These are phyloP conservation scores for Prosapia bicincta DNA, from an alignment of 2,888 invertebrate genomes.

Conservation along the genomic window DNA sequence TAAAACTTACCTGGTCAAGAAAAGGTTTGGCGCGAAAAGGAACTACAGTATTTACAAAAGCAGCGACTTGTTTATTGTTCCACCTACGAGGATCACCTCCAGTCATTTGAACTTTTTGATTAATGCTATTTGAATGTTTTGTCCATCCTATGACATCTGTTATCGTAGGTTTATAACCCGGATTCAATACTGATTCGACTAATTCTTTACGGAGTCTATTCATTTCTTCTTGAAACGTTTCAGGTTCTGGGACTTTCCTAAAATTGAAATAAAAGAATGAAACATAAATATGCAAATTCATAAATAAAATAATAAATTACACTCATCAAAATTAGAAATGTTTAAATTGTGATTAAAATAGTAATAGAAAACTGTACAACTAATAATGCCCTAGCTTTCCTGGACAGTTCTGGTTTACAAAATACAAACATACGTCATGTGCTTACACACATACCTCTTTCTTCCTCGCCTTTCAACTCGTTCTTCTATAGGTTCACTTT, in stretches of 20 bases:
- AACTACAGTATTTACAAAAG: constrained; percentile 20
- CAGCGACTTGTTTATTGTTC: constrained; percentile 26
- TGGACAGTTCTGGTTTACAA: no score
- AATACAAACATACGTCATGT: no score
- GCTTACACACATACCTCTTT: no score
- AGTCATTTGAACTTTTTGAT: constrained; percentile 1
- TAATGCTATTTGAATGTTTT: constrained; percentile 9
- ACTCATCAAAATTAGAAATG: no score
- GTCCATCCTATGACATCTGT: constrained; percentile 13
- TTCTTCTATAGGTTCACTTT: constrained; percentile 19
- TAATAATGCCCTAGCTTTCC: no score
- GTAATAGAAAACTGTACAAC: background rate
- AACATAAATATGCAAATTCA: no score
- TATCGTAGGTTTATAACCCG: constrained; percentile 18
- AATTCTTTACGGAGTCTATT: constrained; percentile 19
- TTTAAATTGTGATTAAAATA: background rate
- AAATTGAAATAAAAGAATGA: no score
- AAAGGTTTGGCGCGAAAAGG: constrained; percentile 20
- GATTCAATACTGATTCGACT: constrained; percentile 21
- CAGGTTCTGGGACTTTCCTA: constrained; percentile 22
- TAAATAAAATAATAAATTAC: no score
- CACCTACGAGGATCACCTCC: constrained; percentile 18
- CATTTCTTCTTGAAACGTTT: constrained; percentile 7
- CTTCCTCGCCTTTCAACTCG: constrained; percentile 25
- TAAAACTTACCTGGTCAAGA: constrained; percentile 26